Conservation (phyloP, 2,113 vertebrate genomes). For the Danionella cerebrum region DNA sequence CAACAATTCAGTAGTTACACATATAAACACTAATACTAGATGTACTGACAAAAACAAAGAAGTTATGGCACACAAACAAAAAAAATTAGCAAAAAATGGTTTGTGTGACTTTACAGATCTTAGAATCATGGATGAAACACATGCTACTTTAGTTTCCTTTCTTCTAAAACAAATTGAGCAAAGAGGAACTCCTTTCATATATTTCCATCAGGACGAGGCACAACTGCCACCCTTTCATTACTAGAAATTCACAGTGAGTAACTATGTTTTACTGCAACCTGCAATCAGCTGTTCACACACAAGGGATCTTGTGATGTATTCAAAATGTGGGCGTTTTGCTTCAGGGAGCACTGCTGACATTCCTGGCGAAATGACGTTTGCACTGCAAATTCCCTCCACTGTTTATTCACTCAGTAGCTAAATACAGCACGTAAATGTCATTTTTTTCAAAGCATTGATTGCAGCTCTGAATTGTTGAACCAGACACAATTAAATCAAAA, state of each 20-base stretch:
- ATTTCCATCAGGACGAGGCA: too few relatives aligned
- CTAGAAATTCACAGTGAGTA: neutral
- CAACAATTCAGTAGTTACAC: neutral
- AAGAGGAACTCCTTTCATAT: too few relatives aligned
- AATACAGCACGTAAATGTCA: neutral
- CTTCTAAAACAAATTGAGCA: too few relatives aligned
- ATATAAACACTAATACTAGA: neutral
- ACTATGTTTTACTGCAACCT: neutral
- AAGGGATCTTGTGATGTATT: constrained; percentile 32
- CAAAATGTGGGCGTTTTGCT: neutral
- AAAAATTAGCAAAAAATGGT: too few relatives aligned
- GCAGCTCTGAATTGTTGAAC: too few relatives aligned
- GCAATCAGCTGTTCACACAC: constrained; percentile 8
- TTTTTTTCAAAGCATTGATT: neutral
- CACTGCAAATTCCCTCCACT: neutral
- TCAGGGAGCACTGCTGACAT: neutral
- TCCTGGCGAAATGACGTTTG: constrained; percentile 6
- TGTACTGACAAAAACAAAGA: neutral
- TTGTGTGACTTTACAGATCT: neutral
- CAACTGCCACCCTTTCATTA: neutral
- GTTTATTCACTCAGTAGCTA: neutral
- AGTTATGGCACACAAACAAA: neutral
- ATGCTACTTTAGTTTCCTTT: too few relatives aligned
- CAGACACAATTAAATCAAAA: neutral
- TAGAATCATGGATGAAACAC: neutral